Conservation (phyloP, 2,113 vertebrate species). For the Raphicerus campestris region DNA sequence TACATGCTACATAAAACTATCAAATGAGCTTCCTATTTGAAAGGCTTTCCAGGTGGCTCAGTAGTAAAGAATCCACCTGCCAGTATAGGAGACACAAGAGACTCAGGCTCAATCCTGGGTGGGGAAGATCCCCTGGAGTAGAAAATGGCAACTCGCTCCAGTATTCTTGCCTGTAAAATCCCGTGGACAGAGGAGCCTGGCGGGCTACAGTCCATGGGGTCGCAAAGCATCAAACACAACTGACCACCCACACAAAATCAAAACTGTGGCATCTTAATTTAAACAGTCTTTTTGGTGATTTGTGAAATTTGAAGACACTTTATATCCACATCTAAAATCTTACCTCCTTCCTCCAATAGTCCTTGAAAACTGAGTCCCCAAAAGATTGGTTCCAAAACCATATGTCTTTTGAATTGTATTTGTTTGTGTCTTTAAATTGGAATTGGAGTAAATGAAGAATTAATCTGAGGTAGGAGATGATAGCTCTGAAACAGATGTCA, state of each 20-base stretch:
- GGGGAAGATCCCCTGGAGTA: background rate
- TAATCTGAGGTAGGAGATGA: background rate
- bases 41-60: background rate
- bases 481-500: background rate
- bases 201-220: background rate
- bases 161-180: background rate
- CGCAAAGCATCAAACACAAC: background rate
- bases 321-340: background rate
- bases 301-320: background rate
- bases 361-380: background rate
- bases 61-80: background rate
- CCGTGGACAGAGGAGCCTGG: background rate
- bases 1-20: background rate
- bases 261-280: background rate
- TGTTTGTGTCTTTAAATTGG: conserved; percentile 8
- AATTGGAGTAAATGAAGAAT: background rate
- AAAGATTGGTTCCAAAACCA: background rate
- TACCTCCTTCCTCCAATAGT: background rate
- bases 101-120: background rate
- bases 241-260: background rate
- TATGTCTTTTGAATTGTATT: background rate
- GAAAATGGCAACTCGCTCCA: background rate
- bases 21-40: background rate
- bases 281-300: background rate
- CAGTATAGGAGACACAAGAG: background rate